phyloP scores from a whole-genome alignment of 2,797 vertebrate species.

The Amniataba percoides region DNA sequence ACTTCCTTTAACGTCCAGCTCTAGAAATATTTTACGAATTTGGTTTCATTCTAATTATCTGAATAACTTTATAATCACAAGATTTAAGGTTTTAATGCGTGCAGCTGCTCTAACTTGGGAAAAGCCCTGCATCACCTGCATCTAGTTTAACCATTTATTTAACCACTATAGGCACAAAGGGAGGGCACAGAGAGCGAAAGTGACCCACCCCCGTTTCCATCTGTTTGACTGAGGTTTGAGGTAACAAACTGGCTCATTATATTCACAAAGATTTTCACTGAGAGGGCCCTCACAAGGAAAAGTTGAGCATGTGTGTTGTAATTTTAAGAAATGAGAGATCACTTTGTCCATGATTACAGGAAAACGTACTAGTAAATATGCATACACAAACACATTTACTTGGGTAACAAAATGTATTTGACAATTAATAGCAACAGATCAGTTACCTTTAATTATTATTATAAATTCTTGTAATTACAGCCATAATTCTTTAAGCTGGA shows the following conservation, averaged over 20 bases:
- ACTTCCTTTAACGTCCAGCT: too few relatives aligned
- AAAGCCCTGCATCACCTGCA: not conserved
- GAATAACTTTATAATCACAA: not conserved
- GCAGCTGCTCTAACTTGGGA: not conserved
- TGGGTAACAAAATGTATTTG: conserved; percentile 39
- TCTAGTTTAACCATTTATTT: not conserved
- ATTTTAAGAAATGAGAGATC: not conserved
- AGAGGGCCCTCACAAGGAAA: not conserved
- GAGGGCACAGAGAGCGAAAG: not conserved
- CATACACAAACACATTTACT: conserved; percentile 47
- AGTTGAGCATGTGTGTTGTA: not conserved
- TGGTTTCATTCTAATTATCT: not conserved
- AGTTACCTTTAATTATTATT: conserved; percentile 10
- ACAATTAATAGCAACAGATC: not conserved
- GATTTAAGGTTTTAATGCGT: not conserved
- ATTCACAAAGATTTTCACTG: not conserved
- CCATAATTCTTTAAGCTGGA: not conserved
- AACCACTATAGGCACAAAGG: not conserved
- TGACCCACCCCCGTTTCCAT: not conserved
- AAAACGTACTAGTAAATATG: conserved; percentile 4
- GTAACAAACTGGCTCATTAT: not conserved
- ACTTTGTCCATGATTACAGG: not conserved
- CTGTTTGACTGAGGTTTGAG: not conserved
- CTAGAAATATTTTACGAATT: not conserved
- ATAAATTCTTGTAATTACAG: not conserved